Base-by-base conservation (phyloP, 2,888 invertebrate species). In the Zaprionus lineosus region DNA sequence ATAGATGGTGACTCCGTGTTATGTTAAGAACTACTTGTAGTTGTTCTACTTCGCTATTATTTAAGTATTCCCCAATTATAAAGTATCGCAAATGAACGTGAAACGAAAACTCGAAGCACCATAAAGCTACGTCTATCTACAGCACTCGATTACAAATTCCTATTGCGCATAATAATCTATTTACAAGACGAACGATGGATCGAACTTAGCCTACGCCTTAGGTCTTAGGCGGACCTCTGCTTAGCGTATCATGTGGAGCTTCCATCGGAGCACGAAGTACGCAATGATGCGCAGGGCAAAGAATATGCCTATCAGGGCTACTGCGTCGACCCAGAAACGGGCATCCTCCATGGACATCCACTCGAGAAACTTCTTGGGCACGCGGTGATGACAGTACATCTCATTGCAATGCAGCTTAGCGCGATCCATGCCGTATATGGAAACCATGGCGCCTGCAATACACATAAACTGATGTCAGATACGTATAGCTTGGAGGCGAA, bases 371-470 rank as follows among this genome's bases (percentile, higher is more conserved):
- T 95, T 94, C 73, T 93, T 92, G 3, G 96, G 96, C 82, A 93
- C 93, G 75, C 94, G 93, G 90, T 94, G 96, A 85, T 96, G 95
- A 90, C 97, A 97, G 89, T 95, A 97, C 4, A 93, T 93, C 81
- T 94, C 93, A 28, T 93, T 93, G 90, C 98, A 98, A 73, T 94
- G 92, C 51, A 98, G 91, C 79, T 95, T 94, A 64, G 94, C 94
- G 44, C 98, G 92, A 70, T 94, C 93, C 88, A 94, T 94, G 12
- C 97, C 97, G 88, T 98, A 98, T n/a, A 98, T 95, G 2, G 97
- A 93, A 34, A 97, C 93, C 93, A 98, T 95, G 39, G 95, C 94
- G 3, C 97, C 90, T 90, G 14, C 0, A 21, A 21, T 21, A 21
- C 19, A 19, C 19, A 3, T 3, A 19, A 19, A 3, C 19, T 19